Conservation (phyloP, 2,113 vertebrate species). For the Pygoscelis antarcticus region DNA sequence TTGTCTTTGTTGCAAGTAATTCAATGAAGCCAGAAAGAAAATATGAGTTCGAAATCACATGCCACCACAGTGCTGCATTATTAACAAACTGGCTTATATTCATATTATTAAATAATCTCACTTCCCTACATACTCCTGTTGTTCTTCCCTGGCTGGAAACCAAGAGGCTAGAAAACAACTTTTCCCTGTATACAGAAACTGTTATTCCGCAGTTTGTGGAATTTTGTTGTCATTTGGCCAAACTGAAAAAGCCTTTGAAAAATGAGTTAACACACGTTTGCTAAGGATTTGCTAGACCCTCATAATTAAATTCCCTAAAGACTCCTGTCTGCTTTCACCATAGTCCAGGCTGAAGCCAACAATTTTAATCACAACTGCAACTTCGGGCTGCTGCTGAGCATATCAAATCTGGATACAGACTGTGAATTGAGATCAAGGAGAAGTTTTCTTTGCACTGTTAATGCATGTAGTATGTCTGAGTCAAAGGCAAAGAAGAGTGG, state of each 20-base stretch:
- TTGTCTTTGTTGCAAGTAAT: not conserved
- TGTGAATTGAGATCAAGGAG: not conserved
- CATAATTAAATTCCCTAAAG: not conserved
- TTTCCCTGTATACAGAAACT: not conserved
- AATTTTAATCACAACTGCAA: not conserved
- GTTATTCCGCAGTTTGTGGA: not conserved
- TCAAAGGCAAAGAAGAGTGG: not conserved
- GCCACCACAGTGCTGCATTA: not conserved
- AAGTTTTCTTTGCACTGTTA: not conserved
- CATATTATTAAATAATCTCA: not conserved
- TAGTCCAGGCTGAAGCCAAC: not conserved
- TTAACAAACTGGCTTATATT: not conserved
- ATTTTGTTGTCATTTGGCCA: not conserved
- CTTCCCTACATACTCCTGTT: not conserved
- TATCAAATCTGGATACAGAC: not conserved
- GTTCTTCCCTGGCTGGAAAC: not conserved
- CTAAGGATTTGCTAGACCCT: not conserved
- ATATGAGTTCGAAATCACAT: not conserved
- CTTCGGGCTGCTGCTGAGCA: not conserved
- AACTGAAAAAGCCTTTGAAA: not conserved
- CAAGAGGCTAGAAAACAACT: not conserved
- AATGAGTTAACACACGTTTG: not conserved
- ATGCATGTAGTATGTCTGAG: not conserved
- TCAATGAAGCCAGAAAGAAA: not conserved
- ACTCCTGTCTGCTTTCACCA: not conserved